Conservation (phyloP, 2,888 invertebrate genomes). For the Melieria picta region DNA sequence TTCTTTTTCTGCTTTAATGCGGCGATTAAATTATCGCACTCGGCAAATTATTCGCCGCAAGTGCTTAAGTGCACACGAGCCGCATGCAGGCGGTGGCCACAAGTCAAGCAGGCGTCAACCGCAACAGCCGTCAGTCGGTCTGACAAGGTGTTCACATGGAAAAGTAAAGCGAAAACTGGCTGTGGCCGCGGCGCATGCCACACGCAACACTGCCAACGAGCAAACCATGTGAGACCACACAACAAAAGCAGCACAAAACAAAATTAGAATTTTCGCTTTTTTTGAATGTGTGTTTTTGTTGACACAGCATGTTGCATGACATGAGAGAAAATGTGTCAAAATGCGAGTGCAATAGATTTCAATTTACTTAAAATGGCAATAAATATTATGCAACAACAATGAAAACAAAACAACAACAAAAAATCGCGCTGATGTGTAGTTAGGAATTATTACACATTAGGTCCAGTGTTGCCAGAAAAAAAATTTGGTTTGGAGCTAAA, state of each 20-base stretch:
- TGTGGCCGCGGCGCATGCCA: conserved; percentile 36
- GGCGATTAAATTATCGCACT: too few species aligned
- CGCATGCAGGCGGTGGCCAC: too few species aligned
- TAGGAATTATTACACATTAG: neutral
- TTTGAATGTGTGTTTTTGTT: neutral
- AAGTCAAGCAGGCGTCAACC: neutral
- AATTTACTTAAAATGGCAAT: conserved; percentile 38
- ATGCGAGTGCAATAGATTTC: conserved; percentile 41
- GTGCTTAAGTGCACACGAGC: too few species aligned
- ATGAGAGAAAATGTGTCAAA: conserved; percentile 43
- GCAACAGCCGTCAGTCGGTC: neutral
- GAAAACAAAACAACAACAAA: neutral
- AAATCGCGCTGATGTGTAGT: neutral
- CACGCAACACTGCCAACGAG: conserved; percentile 38
- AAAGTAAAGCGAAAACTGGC: conserved; percentile 28
- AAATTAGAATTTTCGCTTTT: conserved; percentile 17
- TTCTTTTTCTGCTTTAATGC: too few species aligned
- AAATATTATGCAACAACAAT: conserved; percentile 11
- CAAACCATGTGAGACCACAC: neutral
- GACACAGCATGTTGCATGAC: conserved; percentile 35
- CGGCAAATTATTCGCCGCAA: too few species aligned
- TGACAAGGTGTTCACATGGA: conserved; percentile 43
- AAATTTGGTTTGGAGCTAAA: too few species aligned
- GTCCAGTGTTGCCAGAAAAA: too few species aligned
- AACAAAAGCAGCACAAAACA: neutral